phyloP scores from a whole-genome alignment of 1,140 invertebrate genomes.

The Cecropterus lyciades region DNA sequence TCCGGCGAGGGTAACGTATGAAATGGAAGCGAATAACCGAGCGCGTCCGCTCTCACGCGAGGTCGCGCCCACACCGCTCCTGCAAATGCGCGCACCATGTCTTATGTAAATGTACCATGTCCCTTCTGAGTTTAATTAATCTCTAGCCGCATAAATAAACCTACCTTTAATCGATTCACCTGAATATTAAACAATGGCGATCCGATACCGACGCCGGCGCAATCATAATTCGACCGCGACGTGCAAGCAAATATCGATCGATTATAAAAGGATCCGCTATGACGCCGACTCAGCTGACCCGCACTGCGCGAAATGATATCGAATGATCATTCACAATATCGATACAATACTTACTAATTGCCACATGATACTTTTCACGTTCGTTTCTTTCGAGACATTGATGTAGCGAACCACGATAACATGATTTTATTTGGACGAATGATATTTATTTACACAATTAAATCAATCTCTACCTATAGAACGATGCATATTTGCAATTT shows the following conservation, averaged over 20 bases:
- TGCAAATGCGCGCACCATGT: constrained; percentile 78
- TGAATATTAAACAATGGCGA: constrained; percentile 69
- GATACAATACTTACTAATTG: no score
- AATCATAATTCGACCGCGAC: constrained; percentile 46
- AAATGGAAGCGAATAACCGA: constrained; percentile 42
- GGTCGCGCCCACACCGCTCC: constrained; percentile 67
- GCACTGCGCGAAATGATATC: no score
- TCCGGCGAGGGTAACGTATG: constrained; percentile 33
- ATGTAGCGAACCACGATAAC: no score
- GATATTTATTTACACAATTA: no score
- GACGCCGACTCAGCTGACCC: no score
- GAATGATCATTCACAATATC: no score
- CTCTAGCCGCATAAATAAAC: constrained; percentile 78
- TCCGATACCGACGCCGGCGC: constrained; percentile 43
- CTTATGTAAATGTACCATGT: constrained; percentile 78
- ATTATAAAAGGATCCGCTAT: no score
- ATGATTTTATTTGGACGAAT: no score
- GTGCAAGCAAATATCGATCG: constrained; percentile 37
- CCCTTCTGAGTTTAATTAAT: constrained; percentile 76
- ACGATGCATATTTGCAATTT: no score
- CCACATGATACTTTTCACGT: no score
- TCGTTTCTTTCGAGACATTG: no score
- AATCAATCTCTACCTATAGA: no score
- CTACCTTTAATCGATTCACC: constrained; percentile 63
- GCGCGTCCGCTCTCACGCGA: constrained; percentile 55